Evolutionary conservation across 2,113 vertebrate species (phyloP), one percentile per base, ranked within the genome.

Genomic region (Semicossyphus pulcher): DNA sequence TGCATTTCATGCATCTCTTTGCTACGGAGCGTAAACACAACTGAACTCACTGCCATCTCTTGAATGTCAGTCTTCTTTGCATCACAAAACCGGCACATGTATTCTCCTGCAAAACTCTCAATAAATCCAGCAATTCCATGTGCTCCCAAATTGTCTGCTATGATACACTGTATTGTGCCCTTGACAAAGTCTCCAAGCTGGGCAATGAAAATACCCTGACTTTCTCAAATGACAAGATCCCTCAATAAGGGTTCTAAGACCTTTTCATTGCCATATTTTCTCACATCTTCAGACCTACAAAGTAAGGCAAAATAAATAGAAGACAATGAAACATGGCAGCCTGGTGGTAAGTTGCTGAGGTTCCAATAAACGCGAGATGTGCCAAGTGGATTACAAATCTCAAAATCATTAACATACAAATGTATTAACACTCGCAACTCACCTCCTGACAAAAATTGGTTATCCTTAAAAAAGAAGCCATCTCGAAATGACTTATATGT

Each of bases 301-400:
- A 56, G 16, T 18, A 57, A 23, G 21, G 47, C 69, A 25, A 72
- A 32, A 45, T 72, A 25, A 18, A 54, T 63, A 1, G 58, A 72
- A 6, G 48, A 32, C 11, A 72, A 52, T 2, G 34, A 28, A 34
- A 7, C 54, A 18, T 72, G 48, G 18, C 6, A 21, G 5, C 70
- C 58, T 10, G 59, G 48, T 5, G 59, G 68, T 16, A 51, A 47
- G 36, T 71, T 70, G 7, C 29, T 10, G 1, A 53, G 15, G 26
- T 5, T 34, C 69, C 69, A 72, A 45, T 53, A 72, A 12, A 54
- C n/a, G 14, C 37, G 12, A 7, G 58, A 72, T 11, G 37, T 72
- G 4, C 69, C 53, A 16, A 47, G 54, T n/a, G 3, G 67, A 28
- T 62, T 53, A 20, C 45, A 72, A 25, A 69, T 23, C 11, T 59